Base-by-base conservation (phyloP, 1,140 invertebrate species). In the Parapsyche elsis region DNA sequence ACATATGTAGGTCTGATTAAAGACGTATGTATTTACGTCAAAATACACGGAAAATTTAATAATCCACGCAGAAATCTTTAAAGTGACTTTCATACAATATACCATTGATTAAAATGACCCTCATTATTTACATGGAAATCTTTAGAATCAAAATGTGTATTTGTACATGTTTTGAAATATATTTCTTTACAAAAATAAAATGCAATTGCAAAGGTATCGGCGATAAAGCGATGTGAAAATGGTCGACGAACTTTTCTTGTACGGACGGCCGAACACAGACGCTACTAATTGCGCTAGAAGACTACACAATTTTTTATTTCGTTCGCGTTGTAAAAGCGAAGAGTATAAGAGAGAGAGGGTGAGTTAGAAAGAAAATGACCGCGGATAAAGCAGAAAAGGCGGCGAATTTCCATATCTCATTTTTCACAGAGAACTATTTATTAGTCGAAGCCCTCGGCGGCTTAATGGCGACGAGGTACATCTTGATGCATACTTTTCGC, bases 341-440 rank as follows among this genome's bases (percentile, higher is more conserved):
- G 7, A 7, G 30, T 38, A 38, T n/a, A 38, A 38, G 30, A 7
- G 30, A 1, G 30, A 38, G 30, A 38, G 30, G 30, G 30, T 7
- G 30, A 38, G 30, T 38, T 38, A n/a, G 30, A 38, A 38, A 38
- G 30, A 38, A 38, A 38, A 38, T 38, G 30, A 38, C 30, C 30
- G 30, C 30, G 30, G 30, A 38, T 38, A 38, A 38, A 7, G 30
- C 30, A 38, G 30, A 61, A 21, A 21, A n/a, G 30, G 23, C 67
- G 7, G 67, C 67, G 67, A 74, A 74, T 74, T 74, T 74, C 21
- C 71, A 74, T 74, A 74, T 74, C 71, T 53, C 71, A 74, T 74
- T 74, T 74, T 74, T 74, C 71, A 74, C 30, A 7, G 21, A 16
- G 71, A 74, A 74, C 71, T 74, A 74, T 74, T 74, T 74, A 74